These are phyloP conservation scores for Acrocephalus scirpaceus DNA, from an alignment of 2,797 vertebrate species.

Conservation along the genomic window DNA sequence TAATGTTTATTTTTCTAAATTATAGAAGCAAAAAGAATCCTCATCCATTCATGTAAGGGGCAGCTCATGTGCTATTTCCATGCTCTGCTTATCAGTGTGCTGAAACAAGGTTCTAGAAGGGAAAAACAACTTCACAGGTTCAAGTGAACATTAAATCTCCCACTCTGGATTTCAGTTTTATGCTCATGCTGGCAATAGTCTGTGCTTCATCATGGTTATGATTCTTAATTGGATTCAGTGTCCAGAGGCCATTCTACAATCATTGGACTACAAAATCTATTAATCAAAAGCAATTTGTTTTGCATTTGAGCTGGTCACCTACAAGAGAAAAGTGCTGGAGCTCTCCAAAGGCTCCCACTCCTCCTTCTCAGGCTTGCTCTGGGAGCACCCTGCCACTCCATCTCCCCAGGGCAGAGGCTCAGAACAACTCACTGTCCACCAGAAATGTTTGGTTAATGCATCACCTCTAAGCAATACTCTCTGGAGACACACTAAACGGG, in stretches of 20 bases:
- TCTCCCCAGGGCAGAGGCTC: not conserved
- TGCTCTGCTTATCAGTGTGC: not conserved
- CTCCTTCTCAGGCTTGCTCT: not conserved
- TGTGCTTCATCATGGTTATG: not conserved
- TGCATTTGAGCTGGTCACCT: not conserved
- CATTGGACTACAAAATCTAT: not conserved
- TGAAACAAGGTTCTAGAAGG: not conserved
- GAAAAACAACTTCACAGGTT: not conserved
- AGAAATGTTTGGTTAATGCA: not conserved
- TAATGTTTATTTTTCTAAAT: not conserved
- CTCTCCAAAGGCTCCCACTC: not conserved
- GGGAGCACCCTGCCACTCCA: not conserved
- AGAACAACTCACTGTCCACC: not conserved
- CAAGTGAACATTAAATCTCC: not conserved
- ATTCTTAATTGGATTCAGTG: not conserved
- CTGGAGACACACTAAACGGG: not conserved
- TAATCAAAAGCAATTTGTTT: not conserved
- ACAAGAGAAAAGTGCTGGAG: not conserved
- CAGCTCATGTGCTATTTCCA: not conserved
- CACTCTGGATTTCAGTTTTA: not conserved
- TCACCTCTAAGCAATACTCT: not conserved
- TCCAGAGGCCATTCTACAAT: not conserved
- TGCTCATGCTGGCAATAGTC: rapidly evolving
- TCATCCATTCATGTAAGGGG: not conserved
- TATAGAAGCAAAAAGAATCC: not conserved